phyloP scores from a whole-genome alignment of 1,140 invertebrate species.

The Calosoma granatense region DNA sequence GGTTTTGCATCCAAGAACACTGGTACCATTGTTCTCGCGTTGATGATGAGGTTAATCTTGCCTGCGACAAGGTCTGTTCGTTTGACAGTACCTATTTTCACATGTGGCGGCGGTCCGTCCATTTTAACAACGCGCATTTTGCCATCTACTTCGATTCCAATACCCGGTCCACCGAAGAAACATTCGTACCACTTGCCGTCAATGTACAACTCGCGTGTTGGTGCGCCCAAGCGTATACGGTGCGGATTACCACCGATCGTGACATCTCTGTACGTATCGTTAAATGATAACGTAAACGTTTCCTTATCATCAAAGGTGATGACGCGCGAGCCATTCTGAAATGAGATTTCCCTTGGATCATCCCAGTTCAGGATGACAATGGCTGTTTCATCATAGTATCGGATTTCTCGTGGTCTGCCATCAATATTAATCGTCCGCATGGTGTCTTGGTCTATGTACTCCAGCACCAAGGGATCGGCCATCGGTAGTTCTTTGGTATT shows the following conservation, averaged over 20 bases:
- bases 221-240: conserved; percentile 79
- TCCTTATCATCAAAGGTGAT: conserved; percentile 64
- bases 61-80: conserved; percentile 69
- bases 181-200: conserved; percentile 80
- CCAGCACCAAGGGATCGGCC: conserved; percentile 45
- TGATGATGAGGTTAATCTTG: conserved; percentile 72
- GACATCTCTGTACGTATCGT: conserved; percentile 61
- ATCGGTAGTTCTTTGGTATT: conserved; percentile 39
- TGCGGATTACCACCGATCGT: conserved; percentile 59
- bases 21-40: conserved; percentile 65
- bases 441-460: conserved; percentile 52
- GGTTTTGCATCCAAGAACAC: conserved; percentile 80
- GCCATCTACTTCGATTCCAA: conserved; percentile 72
- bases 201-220: conserved; percentile 83
- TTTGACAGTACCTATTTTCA: conserved; percentile 59
- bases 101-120: conserved; percentile 78
- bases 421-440: conserved; percentile 80
- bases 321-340: conserved; percentile 55
- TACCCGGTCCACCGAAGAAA: conserved; percentile 82
- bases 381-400: conserved; percentile 76
- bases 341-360: conserved; percentile 75
- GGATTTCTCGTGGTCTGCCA: conserved; percentile 66
- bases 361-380: conserved; percentile 75
- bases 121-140: conserved; percentile 64
- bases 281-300: conserved; percentile 53